Evolutionary conservation across 2,113 vertebrate genomes (phyloP), one percentile per base, ranked within the genome.

Genomic region (Etheostoma spectabile): DNA sequence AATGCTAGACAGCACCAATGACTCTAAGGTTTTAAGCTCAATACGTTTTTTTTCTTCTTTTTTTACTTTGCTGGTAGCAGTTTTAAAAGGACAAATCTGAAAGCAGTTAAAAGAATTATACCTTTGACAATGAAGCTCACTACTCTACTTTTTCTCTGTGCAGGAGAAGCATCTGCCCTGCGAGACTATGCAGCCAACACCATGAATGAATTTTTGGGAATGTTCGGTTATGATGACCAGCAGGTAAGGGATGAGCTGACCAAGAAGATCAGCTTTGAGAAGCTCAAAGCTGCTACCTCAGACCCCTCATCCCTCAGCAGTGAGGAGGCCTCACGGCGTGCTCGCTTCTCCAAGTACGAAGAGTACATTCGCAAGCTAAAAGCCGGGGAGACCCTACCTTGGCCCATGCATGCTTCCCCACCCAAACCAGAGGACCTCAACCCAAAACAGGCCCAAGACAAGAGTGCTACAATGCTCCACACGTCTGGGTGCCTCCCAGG

Each of bases 281-380:
- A 97, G 94, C 94, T 97, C 83, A 97, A 97, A 11, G 93, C 97
- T 4, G 93, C 97, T 96, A 95, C 97, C 95, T 96, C 96, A 71
- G 97, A 98, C 93, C 21, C 89, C 66, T 91, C 95, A 21, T 95
- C 96, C 21, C 63, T 96, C 13, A 87, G 95, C 0, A 97, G 96
- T 21, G 97, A 99, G 0, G 96, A 96, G 87, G 90, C 96, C 65
- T 96, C 96, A 83, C 97, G 98, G 78, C 95, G 97, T 15, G 97
- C 96, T 18, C 97, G 98, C 57, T 97, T 98, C 95, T 99, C 98
- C 92, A 99, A 99, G 91, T 99, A 99, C 0, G 98, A 99, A 95
- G 98, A 99, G 88, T 99, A 99, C 91, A 99, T 99, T 89, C 97
- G 98, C 87, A 99, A 98, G 86, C 95, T 99, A 65, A 99, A 99